phyloP scores from a whole-genome alignment of 2,113 vertebrate species.

The Bujurquina vittata region DNA sequence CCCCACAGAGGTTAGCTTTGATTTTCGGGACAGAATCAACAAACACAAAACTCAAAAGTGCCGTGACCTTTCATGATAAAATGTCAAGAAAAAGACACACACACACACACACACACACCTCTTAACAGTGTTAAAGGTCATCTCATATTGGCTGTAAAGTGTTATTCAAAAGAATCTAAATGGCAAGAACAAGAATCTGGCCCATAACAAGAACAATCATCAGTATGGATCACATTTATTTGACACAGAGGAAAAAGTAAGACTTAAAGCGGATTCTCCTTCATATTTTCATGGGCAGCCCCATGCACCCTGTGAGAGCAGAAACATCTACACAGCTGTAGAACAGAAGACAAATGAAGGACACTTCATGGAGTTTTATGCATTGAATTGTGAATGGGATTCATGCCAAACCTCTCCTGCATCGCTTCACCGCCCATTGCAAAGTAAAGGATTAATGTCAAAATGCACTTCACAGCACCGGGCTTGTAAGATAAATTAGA shows the following conservation, averaged over 20 bases:
- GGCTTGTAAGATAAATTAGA: slow-evolving; percentile 59
- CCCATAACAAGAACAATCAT: neutral
- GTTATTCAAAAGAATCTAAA: slow-evolving; percentile 37
- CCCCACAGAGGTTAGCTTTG: slow-evolving; percentile 9
- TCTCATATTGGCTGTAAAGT: slow-evolving; percentile 7
- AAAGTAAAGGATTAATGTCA: slow-evolving; percentile 49
- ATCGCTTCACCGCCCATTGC: slow-evolving; percentile 20
- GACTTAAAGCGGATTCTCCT: neutral
- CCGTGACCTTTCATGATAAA: slow-evolving; percentile 64
- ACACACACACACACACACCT: neutral
- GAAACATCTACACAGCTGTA: neutral
- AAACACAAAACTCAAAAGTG: slow-evolving; percentile 51
- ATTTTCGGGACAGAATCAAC: slow-evolving; percentile 35
- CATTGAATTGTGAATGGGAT: slow-evolving; percentile 39
- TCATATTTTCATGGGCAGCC: neutral
- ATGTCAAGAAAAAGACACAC: slow-evolving; percentile 52
- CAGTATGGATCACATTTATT: neutral
- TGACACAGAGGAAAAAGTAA: neutral
- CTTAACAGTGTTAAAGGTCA: slow-evolving; percentile 48
- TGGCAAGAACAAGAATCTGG: slow-evolving; percentile 14
- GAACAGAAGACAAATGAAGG: slow-evolving; percentile 53
- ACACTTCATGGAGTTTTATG: slow-evolving; percentile 40
- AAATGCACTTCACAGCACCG: slow-evolving; percentile 25
- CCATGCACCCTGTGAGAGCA: neutral
- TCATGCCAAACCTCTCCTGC: slow-evolving; percentile 31